phyloP scores from a whole-genome alignment of 2,113 vertebrate genomes.

The Ceuthmochares aereus region DNA sequence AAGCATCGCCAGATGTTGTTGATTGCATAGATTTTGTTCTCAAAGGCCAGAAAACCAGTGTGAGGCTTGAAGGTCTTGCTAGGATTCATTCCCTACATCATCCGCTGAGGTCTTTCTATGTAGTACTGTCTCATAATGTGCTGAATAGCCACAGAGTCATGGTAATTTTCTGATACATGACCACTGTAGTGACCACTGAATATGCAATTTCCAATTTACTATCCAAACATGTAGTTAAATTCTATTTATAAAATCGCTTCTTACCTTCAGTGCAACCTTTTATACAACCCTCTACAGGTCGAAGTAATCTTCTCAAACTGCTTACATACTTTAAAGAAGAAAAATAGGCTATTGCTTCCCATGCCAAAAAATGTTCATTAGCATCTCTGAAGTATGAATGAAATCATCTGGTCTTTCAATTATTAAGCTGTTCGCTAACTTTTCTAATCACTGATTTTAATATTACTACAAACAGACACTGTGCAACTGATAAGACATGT shows the following conservation, averaged over 20 bases:
- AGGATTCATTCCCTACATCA: background rate
- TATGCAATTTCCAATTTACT: background rate
- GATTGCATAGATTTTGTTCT: background rate
- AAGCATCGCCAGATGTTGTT: background rate
- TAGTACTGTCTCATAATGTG: background rate
- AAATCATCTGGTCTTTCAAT: background rate
- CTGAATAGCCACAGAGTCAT: background rate
- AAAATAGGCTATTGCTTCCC: background rate
- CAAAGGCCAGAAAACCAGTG: background rate
- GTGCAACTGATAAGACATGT: rapidly evolving
- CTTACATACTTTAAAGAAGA: background rate
- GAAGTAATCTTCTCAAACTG: background rate
- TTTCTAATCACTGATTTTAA: background rate
- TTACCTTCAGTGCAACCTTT: background rate
- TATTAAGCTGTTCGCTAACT: background rate
- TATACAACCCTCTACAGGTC: background rate
- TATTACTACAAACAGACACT: background rate
- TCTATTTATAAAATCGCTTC: background rate
- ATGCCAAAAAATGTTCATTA: background rate
- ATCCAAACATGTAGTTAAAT: background rate
- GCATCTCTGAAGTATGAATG: background rate
- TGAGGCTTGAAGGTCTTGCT: background rate
- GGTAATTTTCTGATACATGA: background rate
- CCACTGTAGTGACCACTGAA: background rate
- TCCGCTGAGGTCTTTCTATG: background rate